Evolutionary conservation across 2,797 vertebrate species (phyloP).

Genomic region (Poecilia velifera): DNA sequence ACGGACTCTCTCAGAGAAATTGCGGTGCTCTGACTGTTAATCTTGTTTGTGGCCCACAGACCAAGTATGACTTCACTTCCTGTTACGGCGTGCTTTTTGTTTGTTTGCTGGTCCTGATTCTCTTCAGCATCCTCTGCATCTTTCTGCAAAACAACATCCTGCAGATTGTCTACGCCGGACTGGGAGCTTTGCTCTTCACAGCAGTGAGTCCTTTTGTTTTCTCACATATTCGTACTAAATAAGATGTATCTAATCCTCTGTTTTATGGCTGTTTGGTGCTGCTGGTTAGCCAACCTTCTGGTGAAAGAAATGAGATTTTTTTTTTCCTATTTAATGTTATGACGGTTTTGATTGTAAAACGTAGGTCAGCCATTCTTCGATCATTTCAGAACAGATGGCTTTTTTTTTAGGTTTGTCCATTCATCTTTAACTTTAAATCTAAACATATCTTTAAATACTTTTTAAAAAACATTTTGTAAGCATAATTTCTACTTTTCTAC

Average conservation of each 20-base stretch:
- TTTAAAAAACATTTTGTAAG: background rate
- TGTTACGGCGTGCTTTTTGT: slow-evolving; percentile 90
- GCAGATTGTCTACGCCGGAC: slow-evolving; percentile 88
- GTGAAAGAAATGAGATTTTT: background rate
- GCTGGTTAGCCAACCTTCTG: background rate
- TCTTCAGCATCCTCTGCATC: slow-evolving; percentile 91
- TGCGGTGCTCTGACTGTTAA: background rate
- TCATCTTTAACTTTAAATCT: background rate
- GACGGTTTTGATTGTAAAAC: background rate
- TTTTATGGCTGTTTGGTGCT: background rate
- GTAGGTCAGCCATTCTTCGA: background rate
- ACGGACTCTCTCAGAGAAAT: background rate
- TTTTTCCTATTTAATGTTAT: background rate
- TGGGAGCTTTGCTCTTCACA: slow-evolving; percentile 91
- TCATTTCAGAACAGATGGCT: background rate
- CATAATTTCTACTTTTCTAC: background rate
- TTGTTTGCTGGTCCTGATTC: slow-evolving; percentile 87
- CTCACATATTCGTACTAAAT: background rate
- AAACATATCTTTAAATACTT: background rate
- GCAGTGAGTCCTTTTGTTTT: slow-evolving; percentile 82
- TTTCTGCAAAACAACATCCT: slow-evolving; percentile 88
- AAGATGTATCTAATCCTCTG: background rate
- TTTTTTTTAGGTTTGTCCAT: background rate
- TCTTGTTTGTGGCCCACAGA: slow-evolving; percentile 72
- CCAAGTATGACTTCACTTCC: slow-evolving; percentile 93